These are phyloP conservation scores for Psix sp. DNA, from an alignment of 1,140 invertebrate genomes.

Conservation along the genomic window DNA sequence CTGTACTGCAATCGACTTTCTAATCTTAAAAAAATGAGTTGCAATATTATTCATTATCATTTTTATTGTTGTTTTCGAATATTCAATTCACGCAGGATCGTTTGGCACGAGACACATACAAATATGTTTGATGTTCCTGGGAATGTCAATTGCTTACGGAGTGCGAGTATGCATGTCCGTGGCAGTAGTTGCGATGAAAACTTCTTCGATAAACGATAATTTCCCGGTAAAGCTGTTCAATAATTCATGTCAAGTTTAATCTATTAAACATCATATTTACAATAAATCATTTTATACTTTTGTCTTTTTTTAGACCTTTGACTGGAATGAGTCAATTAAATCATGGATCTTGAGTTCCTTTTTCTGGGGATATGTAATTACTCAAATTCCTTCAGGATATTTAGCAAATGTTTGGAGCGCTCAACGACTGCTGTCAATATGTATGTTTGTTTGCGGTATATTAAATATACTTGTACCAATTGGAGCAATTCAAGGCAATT, in stretches of 20 bases:
- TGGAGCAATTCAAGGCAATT: slow-evolving; percentile 65
- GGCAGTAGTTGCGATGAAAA: slow-evolving; percentile 82
- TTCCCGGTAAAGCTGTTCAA: slow-evolving; percentile 57
- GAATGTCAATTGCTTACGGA: slow-evolving; percentile 80
- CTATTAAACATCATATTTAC: not conserved
- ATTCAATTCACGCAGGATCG: slow-evolving; percentile 48
- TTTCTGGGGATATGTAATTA: slow-evolving; percentile 84
- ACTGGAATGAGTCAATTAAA: slow-evolving; percentile 79
- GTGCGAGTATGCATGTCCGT: slow-evolving; percentile 83
- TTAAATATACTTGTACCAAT: slow-evolving; percentile 73
- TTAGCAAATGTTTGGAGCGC: slow-evolving; percentile 78
- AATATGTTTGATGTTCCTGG: slow-evolving; percentile 80
- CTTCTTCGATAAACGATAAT: slow-evolving; percentile 34
- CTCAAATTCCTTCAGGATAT: slow-evolving; percentile 80
- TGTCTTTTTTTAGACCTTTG: slow-evolving; percentile 68
- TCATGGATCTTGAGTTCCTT: slow-evolving; percentile 82
- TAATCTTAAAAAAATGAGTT: too few relatives aligned
- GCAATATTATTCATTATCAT: not conserved
- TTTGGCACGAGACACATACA: slow-evolving; percentile 82
- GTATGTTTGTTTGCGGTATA: slow-evolving; percentile 80
- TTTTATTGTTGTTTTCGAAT: not conserved
- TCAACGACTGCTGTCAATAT: slow-evolving; percentile 79
- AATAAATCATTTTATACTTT: not conserved
- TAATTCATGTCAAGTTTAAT: not conserved
- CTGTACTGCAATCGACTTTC: too few relatives aligned